Base-by-base conservation (phyloP, 35 echinoderm and acorn worm genomes). In the Apostichopus californicus region DNA sequence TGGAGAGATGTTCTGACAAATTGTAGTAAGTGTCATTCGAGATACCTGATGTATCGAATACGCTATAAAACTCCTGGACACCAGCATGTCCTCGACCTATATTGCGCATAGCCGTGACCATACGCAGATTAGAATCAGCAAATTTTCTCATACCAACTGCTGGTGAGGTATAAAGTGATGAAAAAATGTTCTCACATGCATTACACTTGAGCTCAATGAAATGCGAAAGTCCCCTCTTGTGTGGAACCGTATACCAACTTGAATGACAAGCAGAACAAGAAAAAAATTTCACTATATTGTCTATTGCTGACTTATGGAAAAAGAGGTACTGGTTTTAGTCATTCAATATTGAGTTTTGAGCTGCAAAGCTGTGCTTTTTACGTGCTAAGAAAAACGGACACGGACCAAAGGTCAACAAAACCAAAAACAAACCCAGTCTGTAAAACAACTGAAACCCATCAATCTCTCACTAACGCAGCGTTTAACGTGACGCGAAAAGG, bases 21-120 rank as follows among this genome's bases (percentile, higher is more conserved):
- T 9, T 65, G 15, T 65, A 65, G 15, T 65, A 65, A 34, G 28
- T 34, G 28, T 65, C 63, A 65, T 65, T 65, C 15, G 63, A 11
- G 1, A 78, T 78, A 78, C 77, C 77, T 78, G 77, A 21, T 78
- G 77, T 17, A 78, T 78, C 77, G 4, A 78, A 78, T 1, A 78
- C 20, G 0, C 77, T 78, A 34, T 1, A 2, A 34, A 34, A 34
- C 28, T 34, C 28, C 28, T 65, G 63, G 15, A 65, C 63, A 11
- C 63, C 9, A 11, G 8, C 63, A 65, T 65, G 77, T 17, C 77
- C 77, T 78, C 20, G 10, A 17, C 77, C 77, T 17, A 78, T 78
- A 78, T 78, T 78, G 20, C 77, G 77, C 77, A 78, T 78, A 78
- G 77, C 77, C 20, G 77, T 78, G 77, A 78, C 77, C 4, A 78